phyloP scores from a whole-genome alignment of 1,140 invertebrate species.

The Aphaenogaster floridana region DNA sequence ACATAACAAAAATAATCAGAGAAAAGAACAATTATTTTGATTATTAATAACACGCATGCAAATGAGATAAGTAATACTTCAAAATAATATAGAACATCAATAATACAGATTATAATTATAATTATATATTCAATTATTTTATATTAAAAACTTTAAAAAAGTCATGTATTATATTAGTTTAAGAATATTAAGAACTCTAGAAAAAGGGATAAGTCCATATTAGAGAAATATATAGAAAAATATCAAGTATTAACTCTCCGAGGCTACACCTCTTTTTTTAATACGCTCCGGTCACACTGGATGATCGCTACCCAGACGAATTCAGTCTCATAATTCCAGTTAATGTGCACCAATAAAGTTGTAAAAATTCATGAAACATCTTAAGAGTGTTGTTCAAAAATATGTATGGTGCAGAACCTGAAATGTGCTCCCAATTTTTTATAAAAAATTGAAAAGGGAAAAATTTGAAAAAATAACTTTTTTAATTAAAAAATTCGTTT shows the following conservation, averaged over 20 bases:
- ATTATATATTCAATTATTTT: not conserved
- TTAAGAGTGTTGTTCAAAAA: no score
- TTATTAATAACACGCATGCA: not conserved
- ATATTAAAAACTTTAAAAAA: not conserved
- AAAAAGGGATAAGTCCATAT: not conserved
- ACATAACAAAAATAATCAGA: not conserved
- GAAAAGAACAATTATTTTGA: not conserved
- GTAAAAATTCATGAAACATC: no score
- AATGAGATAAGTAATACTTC: not conserved
- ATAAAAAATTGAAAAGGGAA: no score
- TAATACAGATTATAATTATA: not conserved
- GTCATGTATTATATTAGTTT: not conserved
- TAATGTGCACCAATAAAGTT: no score
- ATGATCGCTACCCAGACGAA: no score
- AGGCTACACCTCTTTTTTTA: no score
- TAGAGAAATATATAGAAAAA: slow-evolving; percentile 17
- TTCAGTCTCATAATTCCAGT: no score
- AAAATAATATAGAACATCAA: not conserved
- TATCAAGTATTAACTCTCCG: not conserved
- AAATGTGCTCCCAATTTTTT: no score
- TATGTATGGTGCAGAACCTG: no score
- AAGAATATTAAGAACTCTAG: not conserved
- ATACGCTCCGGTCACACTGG: no score
- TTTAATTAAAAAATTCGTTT: no score
- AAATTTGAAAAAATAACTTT: no score